phyloP scores from a whole-genome alignment of 2,113 vertebrate genomes.

The Rhineura floridana region DNA sequence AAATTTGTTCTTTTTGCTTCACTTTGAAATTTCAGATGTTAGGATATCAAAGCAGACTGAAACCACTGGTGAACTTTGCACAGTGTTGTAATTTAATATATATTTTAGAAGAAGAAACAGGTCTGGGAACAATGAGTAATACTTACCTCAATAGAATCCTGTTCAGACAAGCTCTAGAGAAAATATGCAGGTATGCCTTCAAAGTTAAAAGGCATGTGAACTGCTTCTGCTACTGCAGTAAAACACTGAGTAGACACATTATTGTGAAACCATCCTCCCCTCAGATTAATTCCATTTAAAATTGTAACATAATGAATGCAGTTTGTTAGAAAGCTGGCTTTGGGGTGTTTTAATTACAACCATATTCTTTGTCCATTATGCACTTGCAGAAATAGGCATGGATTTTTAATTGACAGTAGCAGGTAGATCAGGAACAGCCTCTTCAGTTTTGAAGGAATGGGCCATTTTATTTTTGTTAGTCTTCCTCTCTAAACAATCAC shows the following conservation, averaged over 20 bases:
- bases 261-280: conserved; percentile 6
- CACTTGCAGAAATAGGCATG: neutral
- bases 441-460: neutral
- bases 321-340: neutral
- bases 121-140: conserved; percentile 28
- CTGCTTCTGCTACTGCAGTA: neutral
- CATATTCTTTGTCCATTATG: neutral
- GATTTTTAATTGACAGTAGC: neutral
- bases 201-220: conserved; percentile 7
- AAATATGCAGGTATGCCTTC: conserved; percentile 21
- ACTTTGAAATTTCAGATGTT: conserved; percentile 52
- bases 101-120: conserved; percentile 14
- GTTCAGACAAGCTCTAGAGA: conserved; percentile 26
- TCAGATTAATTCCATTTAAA: conserved; percentile 39
- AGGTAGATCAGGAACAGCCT: neutral
- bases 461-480: neutral
- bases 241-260: conserved; percentile 7
- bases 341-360: neutral
- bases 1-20: conserved; percentile 23
- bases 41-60: conserved; percentile 2
- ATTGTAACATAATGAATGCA: conserved; percentile 20
- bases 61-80: conserved; percentile 46
- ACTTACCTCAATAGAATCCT: conserved; percentile 22
- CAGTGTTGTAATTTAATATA: conserved; percentile 19
- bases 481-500: neutral